Conservation (phyloP, 2,797 vertebrate species). For the Betta splendens region DNA sequence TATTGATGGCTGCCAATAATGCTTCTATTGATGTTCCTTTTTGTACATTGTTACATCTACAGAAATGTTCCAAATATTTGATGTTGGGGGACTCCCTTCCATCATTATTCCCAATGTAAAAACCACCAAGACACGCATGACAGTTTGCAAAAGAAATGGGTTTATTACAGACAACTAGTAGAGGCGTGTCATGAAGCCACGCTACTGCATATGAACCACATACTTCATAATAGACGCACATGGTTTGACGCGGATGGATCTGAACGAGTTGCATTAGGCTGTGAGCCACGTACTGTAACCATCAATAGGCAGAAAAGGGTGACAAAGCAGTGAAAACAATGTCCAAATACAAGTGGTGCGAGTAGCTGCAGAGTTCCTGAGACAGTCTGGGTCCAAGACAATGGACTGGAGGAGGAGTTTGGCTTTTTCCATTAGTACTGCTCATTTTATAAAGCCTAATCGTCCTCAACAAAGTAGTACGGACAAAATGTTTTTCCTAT, state of each 20-base stretch:
- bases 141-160: constrained; percentile 29
- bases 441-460: constrained; percentile 2
- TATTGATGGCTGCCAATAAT: too few species aligned
- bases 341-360: constrained; percentile 27
- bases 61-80: too few species aligned
- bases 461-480: background rate
- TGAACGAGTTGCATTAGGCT: constrained; percentile 6
- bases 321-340: constrained; percentile 19
- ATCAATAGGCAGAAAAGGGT: constrained; percentile 12
- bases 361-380: constrained; percentile 60
- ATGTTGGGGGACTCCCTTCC: too few species aligned
- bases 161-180: constrained; percentile 56
- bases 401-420: constrained; percentile 11
- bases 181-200: constrained; percentile 26
- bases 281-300: constrained; percentile 13
- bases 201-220: constrained; percentile 23
- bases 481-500: constrained; percentile 2
- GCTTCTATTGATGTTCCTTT: too few species aligned
- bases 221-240: constrained; percentile 21
- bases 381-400: constrained; percentile 44
- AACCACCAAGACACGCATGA: background rate
- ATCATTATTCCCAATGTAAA: background rate
- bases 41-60: too few species aligned
- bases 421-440: background rate
- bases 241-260: constrained; percentile 14